Conservation (phyloP, 2,797 vertebrate genomes). For the Cyclura pinguis region DNA sequence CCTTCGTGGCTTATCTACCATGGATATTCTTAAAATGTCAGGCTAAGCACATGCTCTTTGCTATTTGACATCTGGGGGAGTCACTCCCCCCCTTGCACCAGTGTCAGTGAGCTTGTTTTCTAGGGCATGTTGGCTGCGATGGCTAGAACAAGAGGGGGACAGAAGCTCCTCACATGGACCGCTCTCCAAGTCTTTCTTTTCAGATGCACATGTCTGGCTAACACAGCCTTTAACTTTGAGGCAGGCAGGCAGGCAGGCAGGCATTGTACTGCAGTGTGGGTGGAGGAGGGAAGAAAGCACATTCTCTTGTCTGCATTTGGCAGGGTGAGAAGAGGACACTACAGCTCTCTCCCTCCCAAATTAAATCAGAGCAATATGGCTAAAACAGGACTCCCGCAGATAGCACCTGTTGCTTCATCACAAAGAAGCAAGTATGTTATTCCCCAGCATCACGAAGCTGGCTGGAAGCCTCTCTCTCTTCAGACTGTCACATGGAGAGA, state of each 20-base stretch:
- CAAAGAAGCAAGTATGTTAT: constrained; percentile 32
- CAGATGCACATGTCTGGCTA: accelerated
- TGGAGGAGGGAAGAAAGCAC: neutral
- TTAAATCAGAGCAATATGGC: constrained; percentile 25
- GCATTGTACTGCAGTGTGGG: neutral
- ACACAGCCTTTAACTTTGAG: accelerated
- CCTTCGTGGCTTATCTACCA: neutral
- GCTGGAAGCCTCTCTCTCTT: neutral
- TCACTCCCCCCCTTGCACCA: neutral
- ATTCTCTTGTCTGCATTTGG: neutral
- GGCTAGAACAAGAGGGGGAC: neutral
- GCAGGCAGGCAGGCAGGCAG: neutral
- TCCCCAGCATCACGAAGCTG: neutral
- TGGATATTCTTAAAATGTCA: neutral
- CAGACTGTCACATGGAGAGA: constrained; percentile 16
- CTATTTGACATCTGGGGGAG: neutral
- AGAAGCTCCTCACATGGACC: neutral
- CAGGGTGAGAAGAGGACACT: constrained; percentile 37
- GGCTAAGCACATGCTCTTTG: neutral
- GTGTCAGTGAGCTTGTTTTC: neutral
- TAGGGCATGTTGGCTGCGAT: neutral
- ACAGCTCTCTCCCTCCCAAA: neutral
- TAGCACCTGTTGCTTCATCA: constrained; percentile 35
- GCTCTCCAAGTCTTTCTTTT: neutral
- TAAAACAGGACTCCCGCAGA: constrained; percentile 20